A percentile compares a stretch with the other conserved stretches of the same genome.
phyloP scores from a whole-genome alignment of 2,797 vertebrate species.

The Peromyscus eremicus region DNA sequence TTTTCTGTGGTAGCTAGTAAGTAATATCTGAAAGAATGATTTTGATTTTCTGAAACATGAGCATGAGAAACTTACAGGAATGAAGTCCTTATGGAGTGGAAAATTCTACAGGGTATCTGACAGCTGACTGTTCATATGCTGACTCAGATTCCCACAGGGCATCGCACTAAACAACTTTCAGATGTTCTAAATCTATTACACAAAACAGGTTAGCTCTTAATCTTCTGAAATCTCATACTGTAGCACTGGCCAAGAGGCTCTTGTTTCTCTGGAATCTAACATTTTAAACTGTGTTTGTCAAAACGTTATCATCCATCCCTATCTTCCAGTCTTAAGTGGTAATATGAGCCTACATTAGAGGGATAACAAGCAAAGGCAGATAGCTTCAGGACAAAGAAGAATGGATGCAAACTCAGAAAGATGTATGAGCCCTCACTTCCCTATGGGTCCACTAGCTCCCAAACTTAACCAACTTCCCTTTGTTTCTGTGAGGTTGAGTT shows the following conservation, averaged over 20 bases:
- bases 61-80: constrained; percentile 6
- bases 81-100: background rate
- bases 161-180: background rate
- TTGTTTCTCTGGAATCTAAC: background rate
- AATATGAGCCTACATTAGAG: background rate
- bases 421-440: background rate
- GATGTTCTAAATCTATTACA: background rate
- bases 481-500: background rate
- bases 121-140: background rate
- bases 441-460: background rate
- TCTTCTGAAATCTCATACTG: background rate
- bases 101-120: constrained; percentile 7
- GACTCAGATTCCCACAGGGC: background rate
- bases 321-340: background rate
- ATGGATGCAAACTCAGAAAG: background rate
- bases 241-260: background rate
- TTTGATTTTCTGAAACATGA: background rate
- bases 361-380: background rate
- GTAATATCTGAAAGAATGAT: background rate
- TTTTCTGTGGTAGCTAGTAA: background rate
- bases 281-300: background rate
- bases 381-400: background rate
- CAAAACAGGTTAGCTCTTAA: background rate
- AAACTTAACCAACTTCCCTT: background rate
- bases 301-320: background rate